These are phyloP conservation scores for Patella caerulea DNA, from an alignment of 2,888 invertebrate species.

Conservation along the genomic window DNA sequence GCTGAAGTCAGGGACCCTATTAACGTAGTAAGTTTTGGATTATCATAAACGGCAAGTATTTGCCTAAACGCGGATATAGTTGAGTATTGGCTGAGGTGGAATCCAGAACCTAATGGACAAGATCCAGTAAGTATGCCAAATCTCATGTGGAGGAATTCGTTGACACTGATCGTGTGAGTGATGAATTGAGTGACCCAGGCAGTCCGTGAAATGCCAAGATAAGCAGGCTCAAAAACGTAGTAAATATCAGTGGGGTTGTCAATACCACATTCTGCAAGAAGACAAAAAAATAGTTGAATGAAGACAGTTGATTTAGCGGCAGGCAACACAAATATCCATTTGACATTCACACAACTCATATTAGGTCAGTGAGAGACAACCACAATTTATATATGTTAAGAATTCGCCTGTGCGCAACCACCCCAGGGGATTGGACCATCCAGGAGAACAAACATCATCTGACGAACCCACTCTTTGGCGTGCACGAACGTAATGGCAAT, in stretches of 20 bases:
- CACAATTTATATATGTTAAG: too few relatives aligned
- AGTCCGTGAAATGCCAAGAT: slow-evolving; percentile 26
- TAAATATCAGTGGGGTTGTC: slow-evolving; percentile 31
- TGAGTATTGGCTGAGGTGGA: slow-evolving; percentile 25
- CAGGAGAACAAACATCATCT: too few relatives aligned
- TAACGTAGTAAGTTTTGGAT: slow-evolving; percentile 16
- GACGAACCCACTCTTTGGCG: too few relatives aligned
- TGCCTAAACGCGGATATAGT: neutral
- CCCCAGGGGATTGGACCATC: too few relatives aligned
- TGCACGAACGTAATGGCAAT: too few relatives aligned
- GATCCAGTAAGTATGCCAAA: slow-evolving; percentile 26
- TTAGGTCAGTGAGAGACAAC: too few relatives aligned
- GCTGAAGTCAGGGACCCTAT: neutral
- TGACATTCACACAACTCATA: too few relatives aligned
- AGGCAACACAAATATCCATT: too few relatives aligned
- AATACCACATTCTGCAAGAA: slow-evolving; percentile 23
- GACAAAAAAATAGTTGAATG: too few relatives aligned
- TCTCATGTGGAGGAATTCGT: slow-evolving; percentile 13
- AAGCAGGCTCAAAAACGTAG: slow-evolving; percentile 36
- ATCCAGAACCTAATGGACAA: slow-evolving; percentile 30
- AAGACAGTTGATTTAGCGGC: too few relatives aligned
- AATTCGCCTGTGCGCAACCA: too few relatives aligned
- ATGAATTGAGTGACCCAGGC: slow-evolving; percentile 38
- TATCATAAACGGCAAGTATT: slow-evolving; percentile 18
- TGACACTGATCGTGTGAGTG: slow-evolving; percentile 22